A percentile compares a stretch with the other conserved stretches of the same genome.
These are phyloP conservation scores for Trachelus troglodyta DNA, from an alignment of 2,888 invertebrate genomes.

Conservation along the genomic window DNA sequence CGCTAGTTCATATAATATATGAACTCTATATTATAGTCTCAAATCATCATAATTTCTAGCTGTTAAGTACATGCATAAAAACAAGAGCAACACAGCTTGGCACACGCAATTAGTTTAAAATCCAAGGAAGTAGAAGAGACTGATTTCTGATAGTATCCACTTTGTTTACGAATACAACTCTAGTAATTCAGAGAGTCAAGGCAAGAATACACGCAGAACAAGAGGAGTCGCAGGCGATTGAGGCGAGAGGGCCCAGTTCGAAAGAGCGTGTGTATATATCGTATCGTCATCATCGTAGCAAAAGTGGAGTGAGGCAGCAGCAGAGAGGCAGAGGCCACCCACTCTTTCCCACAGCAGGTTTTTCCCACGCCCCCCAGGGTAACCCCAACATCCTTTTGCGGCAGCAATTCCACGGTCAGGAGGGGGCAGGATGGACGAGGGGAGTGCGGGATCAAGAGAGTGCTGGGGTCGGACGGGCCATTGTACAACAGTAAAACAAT, in stretches of 20 bases:
- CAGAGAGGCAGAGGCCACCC: conserved; percentile 71
- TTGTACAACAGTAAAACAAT: conserved; percentile 63
- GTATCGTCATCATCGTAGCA: conserved; percentile 50
- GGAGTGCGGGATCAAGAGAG: conserved; percentile 25
- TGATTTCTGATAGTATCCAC: not conserved
- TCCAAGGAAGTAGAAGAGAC: not conserved
- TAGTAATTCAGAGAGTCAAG: not conserved
- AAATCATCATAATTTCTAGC: not conserved
- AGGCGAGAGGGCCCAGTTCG: not conserved
- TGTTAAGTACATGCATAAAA: not conserved
- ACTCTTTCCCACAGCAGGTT: conserved; percentile 85
- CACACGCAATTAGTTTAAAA: not conserved
- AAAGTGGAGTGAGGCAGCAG: conserved; percentile 67
- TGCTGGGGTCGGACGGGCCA: conserved; percentile 56
- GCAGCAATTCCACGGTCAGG: conserved; percentile 59
- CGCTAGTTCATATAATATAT: not conserved
- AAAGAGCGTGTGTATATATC: conserved; percentile 35
- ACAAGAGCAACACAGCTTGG: not conserved
- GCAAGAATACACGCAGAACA: not conserved
- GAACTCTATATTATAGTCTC: not conserved
- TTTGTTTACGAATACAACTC: not conserved
- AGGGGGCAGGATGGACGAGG: conserved; percentile 19
- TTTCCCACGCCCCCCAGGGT: conserved; percentile 84
- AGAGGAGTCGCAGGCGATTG: not conserved
- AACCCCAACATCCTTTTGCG: conserved; percentile 80